A percentile compares a stretch with the other conserved stretches of the same genome.
phyloP scores from a whole-genome alignment of 2,888 invertebrate species.

The Chalcis sispes region DNA sequence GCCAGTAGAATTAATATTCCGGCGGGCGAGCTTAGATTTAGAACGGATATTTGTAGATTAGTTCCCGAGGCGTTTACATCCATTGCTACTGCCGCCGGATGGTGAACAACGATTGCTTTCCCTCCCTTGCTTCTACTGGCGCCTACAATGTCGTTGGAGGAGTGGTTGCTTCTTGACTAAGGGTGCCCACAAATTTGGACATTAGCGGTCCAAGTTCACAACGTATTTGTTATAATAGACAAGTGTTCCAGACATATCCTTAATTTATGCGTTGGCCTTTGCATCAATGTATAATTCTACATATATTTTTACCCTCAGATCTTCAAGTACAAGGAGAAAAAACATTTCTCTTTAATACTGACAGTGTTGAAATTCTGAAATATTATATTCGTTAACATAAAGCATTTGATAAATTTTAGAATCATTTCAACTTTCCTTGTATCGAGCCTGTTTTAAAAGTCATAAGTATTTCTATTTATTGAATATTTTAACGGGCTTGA shows the following conservation, averaged over 20 bases:
- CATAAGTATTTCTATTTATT: too few relatives aligned
- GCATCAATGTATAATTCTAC: too few relatives aligned
- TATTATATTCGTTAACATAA: too few relatives aligned
- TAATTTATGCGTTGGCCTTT: constrained; percentile 68
- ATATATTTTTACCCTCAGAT: too few relatives aligned
- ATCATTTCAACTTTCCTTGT: too few relatives aligned
- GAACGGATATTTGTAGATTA: constrained; percentile 76
- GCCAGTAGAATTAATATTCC: constrained; percentile 73
- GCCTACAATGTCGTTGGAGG: constrained; percentile 13
- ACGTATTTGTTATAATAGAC: constrained; percentile 70
- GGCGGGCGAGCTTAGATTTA: constrained; percentile 73
- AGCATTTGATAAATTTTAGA: too few relatives aligned
- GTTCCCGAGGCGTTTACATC: constrained; percentile 66
- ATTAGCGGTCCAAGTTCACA: constrained; percentile 58
- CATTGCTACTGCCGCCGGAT: neutral
- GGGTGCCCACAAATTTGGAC: constrained; percentile 64
- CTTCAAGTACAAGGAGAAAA: too few relatives aligned
- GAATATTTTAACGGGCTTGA: too few relatives aligned
- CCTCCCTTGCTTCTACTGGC: neutral
- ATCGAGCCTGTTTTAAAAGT: too few relatives aligned
- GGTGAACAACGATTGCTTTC: neutral
- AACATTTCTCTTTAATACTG: too few relatives aligned
- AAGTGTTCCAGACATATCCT: constrained; percentile 72
- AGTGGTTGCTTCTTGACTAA: constrained; percentile 29
- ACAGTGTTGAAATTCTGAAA: too few relatives aligned